These are phyloP conservation scores for Eriosoma lanigerum DNA, from an alignment of 1,140 invertebrate genomes.

Conservation along the genomic window DNA sequence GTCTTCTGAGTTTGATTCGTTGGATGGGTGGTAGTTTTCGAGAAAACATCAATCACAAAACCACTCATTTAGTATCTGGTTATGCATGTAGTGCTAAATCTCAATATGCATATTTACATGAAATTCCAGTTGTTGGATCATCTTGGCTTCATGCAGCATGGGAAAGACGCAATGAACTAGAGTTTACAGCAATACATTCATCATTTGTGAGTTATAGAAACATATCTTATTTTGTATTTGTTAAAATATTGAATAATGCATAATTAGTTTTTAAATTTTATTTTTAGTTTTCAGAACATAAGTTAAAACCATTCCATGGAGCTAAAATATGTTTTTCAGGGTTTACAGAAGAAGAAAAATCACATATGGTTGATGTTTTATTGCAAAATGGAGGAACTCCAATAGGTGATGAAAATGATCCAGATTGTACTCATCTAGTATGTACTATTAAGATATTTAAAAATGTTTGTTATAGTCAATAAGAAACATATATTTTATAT, in stretches of 20 bases:
- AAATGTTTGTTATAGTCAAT: neutral
- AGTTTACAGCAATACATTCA: conserved; percentile 69
- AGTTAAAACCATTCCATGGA: conserved; percentile 84
- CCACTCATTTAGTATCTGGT: conserved; percentile 91
- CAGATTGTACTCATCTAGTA: conserved; percentile 87
- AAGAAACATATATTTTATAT: neutral
- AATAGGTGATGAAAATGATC: conserved; percentile 70
- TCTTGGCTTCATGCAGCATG: conserved; percentile 87
- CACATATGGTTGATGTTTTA: conserved; percentile 87
- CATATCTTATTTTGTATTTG: neutral
- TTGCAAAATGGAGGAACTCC: conserved; percentile 79
- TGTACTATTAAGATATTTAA: conserved; percentile 58
- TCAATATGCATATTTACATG: conserved; percentile 82
- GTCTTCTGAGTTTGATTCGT: conserved; percentile 77
- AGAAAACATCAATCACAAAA: conserved; percentile 81
- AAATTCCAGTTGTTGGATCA: conserved; percentile 81
- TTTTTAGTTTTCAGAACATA: conserved; percentile 65
- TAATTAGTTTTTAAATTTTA: conserved; percentile 3
- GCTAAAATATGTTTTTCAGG: conserved; percentile 85
- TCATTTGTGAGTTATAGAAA: conserved; percentile 66
- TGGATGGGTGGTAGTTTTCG: conserved; percentile 93
- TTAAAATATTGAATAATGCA: neutral
- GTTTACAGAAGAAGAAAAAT: conserved; percentile 82
- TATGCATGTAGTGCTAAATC: conserved; percentile 85
- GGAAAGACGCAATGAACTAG: conserved; percentile 71